phyloP scores from a whole-genome alignment of 2,113 vertebrate genomes.

The Plestiodon gilberti region DNA sequence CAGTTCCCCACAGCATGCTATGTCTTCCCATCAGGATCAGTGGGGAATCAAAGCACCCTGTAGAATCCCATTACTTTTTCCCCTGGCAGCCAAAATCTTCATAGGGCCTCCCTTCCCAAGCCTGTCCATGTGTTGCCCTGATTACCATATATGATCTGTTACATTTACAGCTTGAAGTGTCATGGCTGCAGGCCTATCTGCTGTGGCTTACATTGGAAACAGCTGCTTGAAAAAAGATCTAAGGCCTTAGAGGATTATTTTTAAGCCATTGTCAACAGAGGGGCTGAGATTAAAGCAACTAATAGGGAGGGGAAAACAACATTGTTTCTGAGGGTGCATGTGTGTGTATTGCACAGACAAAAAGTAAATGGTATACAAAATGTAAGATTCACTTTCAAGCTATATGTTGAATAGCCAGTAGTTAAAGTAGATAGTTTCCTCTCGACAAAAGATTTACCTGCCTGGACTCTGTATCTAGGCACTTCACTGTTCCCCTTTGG shows the following conservation, averaged over 20 bases:
- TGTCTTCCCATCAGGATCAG: background rate
- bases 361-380: slow-evolving; percentile 28
- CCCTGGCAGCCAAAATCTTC: background rate
- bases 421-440: slow-evolving; percentile 22
- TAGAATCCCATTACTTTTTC: background rate
- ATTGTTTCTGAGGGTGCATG: background rate
- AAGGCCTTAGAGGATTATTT: slow-evolving; percentile 51
- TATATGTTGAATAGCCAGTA: slow-evolving; percentile 18
- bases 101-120: background rate
- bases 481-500: slow-evolving; percentile 12
- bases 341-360: background rate
- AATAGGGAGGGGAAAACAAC: slow-evolving; percentile 47
- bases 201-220: slow-evolving; percentile 43
- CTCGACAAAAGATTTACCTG: slow-evolving; percentile 49
- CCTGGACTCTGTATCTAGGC: slow-evolving; percentile 31
- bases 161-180: slow-evolving; percentile 45
- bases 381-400: slow-evolving; percentile 55
- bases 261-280: slow-evolving; percentile 60
- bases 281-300: slow-evolving; percentile 60
- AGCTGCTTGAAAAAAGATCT: slow-evolving; percentile 65
- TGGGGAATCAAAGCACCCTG: background rate
- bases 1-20: background rate
- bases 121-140: background rate
- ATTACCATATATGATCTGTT: slow-evolving; percentile 15
- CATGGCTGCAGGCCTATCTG: slow-evolving; percentile 27